phyloP scores from a whole-genome alignment of 2,797 vertebrate genomes.

The Liparis tanakae region DNA sequence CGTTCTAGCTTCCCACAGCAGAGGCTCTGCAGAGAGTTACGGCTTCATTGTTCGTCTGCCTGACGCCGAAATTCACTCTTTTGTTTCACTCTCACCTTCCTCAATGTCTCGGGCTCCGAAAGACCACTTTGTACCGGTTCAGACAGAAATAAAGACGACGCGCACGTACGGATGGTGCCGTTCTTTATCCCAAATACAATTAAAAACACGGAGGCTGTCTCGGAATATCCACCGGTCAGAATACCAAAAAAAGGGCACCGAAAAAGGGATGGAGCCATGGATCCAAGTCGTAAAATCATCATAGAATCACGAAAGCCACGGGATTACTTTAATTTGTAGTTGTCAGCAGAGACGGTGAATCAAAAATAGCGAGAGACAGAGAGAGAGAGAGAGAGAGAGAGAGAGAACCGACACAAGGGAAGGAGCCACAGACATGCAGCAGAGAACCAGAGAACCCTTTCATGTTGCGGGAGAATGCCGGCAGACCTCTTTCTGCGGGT shows the following conservation, averaged over 20 bases:
- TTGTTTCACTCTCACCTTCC: not conserved
- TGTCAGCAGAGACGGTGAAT: conserved; percentile 29
- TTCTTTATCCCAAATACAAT: not conserved
- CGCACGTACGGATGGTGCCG: not conserved
- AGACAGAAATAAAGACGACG: not conserved
- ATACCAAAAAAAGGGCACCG: not conserved
- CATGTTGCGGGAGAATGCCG: conserved; percentile 40
- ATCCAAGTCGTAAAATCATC: conserved; percentile 16
- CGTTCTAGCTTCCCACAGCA: not conserved
- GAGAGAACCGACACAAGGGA: conserved; percentile 3
- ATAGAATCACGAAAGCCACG: conserved; percentile 31
- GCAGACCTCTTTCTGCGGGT: conserved; percentile 28
- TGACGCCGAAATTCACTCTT: not conserved
- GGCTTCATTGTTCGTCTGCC: not conserved
- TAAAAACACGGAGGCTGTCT: not conserved
- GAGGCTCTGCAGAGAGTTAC: not conserved
- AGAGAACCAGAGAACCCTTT: conserved; percentile 11
- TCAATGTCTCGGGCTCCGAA: not conserved
- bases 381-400: not conserved
- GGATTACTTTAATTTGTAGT: conserved; percentile 36
- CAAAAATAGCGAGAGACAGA: conserved; percentile 17
- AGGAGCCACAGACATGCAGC: conserved; percentile 31
- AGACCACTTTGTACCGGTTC: not conserved
- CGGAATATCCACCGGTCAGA: not conserved
- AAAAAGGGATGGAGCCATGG: not conserved